These are phyloP conservation scores for Pardosa pseudoannulata DNA, from an alignment of 2,888 invertebrate genomes.

Conservation along the genomic window DNA sequence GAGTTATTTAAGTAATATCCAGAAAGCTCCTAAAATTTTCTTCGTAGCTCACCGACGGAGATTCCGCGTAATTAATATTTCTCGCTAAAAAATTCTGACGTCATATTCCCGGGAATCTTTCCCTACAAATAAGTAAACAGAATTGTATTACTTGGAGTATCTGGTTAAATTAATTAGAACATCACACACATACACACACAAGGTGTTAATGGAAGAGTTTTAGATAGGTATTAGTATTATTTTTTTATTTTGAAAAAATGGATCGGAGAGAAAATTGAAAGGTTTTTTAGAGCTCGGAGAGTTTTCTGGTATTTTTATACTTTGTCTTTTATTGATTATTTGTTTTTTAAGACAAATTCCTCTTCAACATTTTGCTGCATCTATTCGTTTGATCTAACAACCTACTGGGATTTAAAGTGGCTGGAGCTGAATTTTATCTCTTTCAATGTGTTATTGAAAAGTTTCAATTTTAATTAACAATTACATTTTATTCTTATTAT, in stretches of 20 bases:
- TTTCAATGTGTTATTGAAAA: too few relatives aligned
- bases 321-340: not conserved
- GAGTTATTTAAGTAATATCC: conserved; percentile 33
- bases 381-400: too few relatives aligned
- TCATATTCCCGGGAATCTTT: conserved; percentile 31
- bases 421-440: too few relatives aligned
- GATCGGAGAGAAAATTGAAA: not conserved
- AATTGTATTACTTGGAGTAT: not conserved
- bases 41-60: conserved; percentile 46
- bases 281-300: not conserved
- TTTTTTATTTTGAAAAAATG: not conserved
- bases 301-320: not conserved
- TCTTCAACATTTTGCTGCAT: not conserved
- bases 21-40: conserved; percentile 22
- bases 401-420: too few relatives aligned
- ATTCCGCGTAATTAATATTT: conserved; percentile 66
- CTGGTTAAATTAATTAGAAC: conserved; percentile 22
- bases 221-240: not conserved
- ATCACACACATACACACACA: too few relatives aligned
- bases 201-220: not conserved
- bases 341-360: not conserved
- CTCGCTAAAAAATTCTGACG: conserved; percentile 66
- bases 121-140: conserved; percentile 5
- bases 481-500: too few relatives aligned
- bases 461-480: too few relatives aligned